phyloP scores from a whole-genome alignment of 2,888 invertebrate genomes.

The Lepidonotus clava region DNA sequence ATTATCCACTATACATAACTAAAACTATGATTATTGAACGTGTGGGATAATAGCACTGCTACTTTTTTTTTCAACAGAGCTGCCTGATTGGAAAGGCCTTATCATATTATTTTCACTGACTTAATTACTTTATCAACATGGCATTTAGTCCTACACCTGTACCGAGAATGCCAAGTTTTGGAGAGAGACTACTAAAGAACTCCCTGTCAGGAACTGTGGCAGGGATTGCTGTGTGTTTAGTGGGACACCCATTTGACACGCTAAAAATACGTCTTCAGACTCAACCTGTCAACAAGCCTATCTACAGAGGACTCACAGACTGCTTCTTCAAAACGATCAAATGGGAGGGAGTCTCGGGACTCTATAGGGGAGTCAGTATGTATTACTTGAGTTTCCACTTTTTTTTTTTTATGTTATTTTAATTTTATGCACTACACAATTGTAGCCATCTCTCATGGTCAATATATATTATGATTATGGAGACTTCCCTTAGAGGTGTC shows the following conservation, averaged over 20 bases:
- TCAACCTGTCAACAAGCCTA: conserved; percentile 35
- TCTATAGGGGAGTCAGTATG: conserved; percentile 51
- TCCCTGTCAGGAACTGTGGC: conserved; percentile 26
- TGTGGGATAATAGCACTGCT: too few relatives aligned
- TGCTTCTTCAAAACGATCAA: conserved; percentile 40
- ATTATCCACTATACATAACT: too few relatives aligned
- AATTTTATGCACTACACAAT: background rate
- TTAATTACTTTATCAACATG: background rate
- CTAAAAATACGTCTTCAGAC: conserved; percentile 31
- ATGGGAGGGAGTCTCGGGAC: conserved; percentile 40
- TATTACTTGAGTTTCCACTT: background rate
- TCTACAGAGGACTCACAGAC: conserved; percentile 49
- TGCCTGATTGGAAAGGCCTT: too few relatives aligned
- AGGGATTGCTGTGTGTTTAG: conserved; percentile 36
- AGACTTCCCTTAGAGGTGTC: too few relatives aligned
- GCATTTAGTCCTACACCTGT: background rate
- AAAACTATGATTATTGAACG: too few relatives aligned
- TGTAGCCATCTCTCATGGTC: too few relatives aligned
- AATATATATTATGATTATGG: too few relatives aligned
- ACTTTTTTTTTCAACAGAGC: too few relatives aligned
- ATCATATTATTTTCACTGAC: too few relatives aligned
- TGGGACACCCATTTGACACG: conserved; percentile 50
- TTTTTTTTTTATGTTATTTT: background rate
- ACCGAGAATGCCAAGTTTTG: background rate
- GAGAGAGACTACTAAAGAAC: conserved; percentile 35